These are phyloP conservation scores for Bubalus kerabau DNA, from an alignment of 2,113 vertebrate genomes.

Conservation along the genomic window DNA sequence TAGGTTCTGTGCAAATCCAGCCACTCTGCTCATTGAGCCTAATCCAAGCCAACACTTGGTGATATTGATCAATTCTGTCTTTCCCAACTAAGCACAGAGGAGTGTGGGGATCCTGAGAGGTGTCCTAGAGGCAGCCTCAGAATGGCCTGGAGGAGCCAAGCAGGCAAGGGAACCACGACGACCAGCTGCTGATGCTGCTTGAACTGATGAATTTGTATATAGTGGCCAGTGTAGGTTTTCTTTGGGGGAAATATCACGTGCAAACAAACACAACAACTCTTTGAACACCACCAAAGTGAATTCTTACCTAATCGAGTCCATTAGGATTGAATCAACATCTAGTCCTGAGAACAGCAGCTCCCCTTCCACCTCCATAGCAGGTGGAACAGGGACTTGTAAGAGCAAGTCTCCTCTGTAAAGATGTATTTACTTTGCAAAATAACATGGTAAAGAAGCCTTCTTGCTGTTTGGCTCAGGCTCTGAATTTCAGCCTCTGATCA, in stretches of 20 bases:
- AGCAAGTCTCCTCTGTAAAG: not conserved
- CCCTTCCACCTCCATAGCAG: not conserved
- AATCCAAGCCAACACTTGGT: not conserved
- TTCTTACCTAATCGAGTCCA: not conserved
- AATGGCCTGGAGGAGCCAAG: not conserved
- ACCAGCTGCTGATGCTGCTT: not conserved
- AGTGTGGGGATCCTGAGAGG: fast-evolving
- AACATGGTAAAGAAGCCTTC: not conserved
- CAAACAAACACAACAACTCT: not conserved
- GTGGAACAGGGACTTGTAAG: too few relatives aligned
- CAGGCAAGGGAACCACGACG: not conserved
- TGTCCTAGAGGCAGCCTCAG: not conserved
- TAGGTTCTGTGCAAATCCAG: not conserved
- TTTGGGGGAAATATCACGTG: not conserved
- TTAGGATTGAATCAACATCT: not conserved
- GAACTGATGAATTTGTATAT: not conserved
- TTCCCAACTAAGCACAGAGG: not conserved
- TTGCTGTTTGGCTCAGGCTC: not conserved
- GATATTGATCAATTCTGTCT: not conserved
- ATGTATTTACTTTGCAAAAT: not conserved
- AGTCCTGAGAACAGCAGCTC: not conserved
- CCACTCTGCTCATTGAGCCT: not conserved
- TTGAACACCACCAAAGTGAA: fast-evolving
- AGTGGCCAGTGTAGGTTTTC: fast-evolving
- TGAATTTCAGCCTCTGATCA: not conserved